Evolutionary conservation across 2,888 invertebrate species (phyloP), one percentile per base, ranked within the genome.

Genomic region (Oscheius sp.): DNA sequence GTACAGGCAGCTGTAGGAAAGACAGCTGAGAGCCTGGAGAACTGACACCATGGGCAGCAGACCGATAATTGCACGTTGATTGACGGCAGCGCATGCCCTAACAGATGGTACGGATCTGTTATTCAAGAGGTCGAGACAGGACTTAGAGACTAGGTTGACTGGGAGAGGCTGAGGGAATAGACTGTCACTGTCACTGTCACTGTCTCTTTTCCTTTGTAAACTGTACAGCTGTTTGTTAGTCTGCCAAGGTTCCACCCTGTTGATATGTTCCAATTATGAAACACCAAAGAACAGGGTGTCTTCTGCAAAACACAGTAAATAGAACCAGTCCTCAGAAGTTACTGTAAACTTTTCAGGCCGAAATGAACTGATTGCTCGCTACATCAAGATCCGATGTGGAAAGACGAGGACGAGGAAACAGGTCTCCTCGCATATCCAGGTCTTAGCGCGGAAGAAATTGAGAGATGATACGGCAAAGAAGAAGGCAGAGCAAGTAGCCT

Each of bases 401-500:
- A 99, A 99, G 91, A 98, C 98, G 91, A 93, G 99, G 91, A 98
- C 99, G 90, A 93, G 99, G 90, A 99, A 99, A 92, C 99, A 99
- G 74, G 99, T 99, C 89, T 98, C 98, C 89, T 98, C 97, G 89
- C 99, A 99, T 91, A 99, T 99, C 91, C 99, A 99, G 92, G 99
- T 99, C 90, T 93, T 99, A 90, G 99, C 99, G 86, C 93, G 99
- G 91, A 93, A 99, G 92, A 98, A 96, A 93, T 93, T 97, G 88
- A 93, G 99, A 87, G 99, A 99, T 92, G 95, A 97, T 88, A 97
- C 98, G 91, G 94, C 96, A 89, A 96, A 96, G 93, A 93, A 96
- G 89, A 96, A 96, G 94, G 96, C 79, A 29, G 63, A 63, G 29
- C 48, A 47, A 29, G 58, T 33, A 5, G 4, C 53, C 4, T 53